phyloP scores from a whole-genome alignment of 1,140 invertebrate species.

The Sinella curviseta region DNA sequence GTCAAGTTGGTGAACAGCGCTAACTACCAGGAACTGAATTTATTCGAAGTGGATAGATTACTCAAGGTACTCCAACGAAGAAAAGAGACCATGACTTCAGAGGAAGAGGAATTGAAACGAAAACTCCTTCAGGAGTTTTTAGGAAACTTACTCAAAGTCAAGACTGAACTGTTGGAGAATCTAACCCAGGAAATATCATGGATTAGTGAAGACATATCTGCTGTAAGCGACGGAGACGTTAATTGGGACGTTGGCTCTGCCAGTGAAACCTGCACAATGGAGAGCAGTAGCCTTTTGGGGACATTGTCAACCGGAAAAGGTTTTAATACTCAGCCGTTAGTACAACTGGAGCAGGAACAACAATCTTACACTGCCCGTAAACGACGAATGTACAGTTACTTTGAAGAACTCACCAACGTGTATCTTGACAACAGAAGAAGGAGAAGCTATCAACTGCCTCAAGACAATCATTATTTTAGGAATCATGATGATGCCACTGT shows the following conservation, averaged over 20 bases:
- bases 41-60: slow-evolving; percentile 79
- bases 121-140: slow-evolving; percentile 82
- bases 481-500: slow-evolving; percentile 49
- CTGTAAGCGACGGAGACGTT: slow-evolving; percentile 57
- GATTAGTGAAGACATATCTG: slow-evolving; percentile 75
- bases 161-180: slow-evolving; percentile 70
- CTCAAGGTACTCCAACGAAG: slow-evolving; percentile 75
- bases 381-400: slow-evolving; percentile 79
- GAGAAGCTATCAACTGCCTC: slow-evolving; percentile 63
- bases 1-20: background rate
- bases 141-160: slow-evolving; percentile 71
- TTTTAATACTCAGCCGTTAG: slow-evolving; percentile 21
- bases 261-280: background rate
- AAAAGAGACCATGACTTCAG: slow-evolving; percentile 77
- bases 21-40: slow-evolving; percentile 63
- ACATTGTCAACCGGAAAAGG: background rate
- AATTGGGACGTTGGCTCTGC: background rate
- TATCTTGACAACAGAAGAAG: slow-evolving; percentile 77
- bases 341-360: slow-evolving; percentile 52
- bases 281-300: slow-evolving; percentile 14
- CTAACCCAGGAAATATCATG: slow-evolving; percentile 71
- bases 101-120: slow-evolving; percentile 75
- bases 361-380: slow-evolving; percentile 66
- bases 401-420: slow-evolving; percentile 85
- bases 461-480: no score